Conservation (phyloP, 2,888 invertebrate genomes). For the Drosophila infuscata region DNA sequence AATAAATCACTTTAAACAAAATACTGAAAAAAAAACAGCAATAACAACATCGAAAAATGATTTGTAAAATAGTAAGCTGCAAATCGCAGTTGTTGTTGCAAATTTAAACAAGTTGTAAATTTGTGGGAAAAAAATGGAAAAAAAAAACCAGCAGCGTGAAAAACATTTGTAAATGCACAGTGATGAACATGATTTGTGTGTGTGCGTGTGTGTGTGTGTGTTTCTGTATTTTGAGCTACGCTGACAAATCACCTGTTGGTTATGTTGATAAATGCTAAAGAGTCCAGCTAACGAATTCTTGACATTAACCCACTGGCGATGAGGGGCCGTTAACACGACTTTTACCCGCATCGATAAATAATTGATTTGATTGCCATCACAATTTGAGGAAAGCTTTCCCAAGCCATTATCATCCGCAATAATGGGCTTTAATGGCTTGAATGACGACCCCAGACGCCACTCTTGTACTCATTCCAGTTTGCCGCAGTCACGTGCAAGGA, state of each 20-base stretch:
- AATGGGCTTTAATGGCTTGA: constrained; percentile 52
- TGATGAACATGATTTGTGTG: constrained; percentile 58
- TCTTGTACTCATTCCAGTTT: constrained; percentile 17
- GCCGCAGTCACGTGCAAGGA: constrained; percentile 47
- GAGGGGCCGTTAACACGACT: constrained; percentile 67
- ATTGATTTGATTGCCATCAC: constrained; percentile 76
- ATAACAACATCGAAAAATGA: constrained; percentile 8
- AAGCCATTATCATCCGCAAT: constrained; percentile 51
- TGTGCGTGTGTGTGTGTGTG: constrained; percentile 6
- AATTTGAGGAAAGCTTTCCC: constrained; percentile 66
- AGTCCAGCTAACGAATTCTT: constrained; percentile 43
- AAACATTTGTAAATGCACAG: constrained; percentile 63
- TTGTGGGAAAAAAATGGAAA: constrained; percentile 34
- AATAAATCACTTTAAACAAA: constrained; percentile 74
- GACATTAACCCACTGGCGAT: constrained; percentile 43
- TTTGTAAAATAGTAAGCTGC: constrained; percentile 54
- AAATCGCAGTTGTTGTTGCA: constrained; percentile 50
- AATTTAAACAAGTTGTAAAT: constrained; percentile 75
- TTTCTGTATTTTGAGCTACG: constrained; percentile 15
- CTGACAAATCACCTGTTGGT: constrained; percentile 55
- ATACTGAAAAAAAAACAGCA: constrained; percentile 43
- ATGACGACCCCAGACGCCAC: constrained; percentile 28
- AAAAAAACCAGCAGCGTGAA: constrained; percentile 21
- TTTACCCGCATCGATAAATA: constrained; percentile 64
- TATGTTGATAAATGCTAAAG: constrained; percentile 45